These are phyloP conservation scores for Pelvicachromis taeniatus DNA, from an alignment of 2,113 vertebrate species.

Conservation along the genomic window DNA sequence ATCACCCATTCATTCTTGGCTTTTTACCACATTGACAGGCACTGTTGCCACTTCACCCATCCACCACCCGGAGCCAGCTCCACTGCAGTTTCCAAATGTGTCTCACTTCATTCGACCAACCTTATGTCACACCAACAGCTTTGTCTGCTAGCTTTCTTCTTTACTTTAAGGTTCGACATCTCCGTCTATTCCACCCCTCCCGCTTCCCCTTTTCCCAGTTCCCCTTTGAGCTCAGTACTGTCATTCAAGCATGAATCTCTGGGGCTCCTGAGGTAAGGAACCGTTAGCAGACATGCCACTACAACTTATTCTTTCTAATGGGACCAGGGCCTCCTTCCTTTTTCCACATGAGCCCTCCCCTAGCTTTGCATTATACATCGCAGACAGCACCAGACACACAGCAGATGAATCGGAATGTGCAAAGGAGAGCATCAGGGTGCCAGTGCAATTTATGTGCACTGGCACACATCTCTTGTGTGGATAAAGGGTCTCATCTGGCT, in stretches of 20 bases:
- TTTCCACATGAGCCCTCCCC: slow-evolving; percentile 32
- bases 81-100: not conserved
- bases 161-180: slow-evolving; percentile 38
- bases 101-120: slow-evolving; percentile 4
- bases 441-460: not conserved
- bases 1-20: not conserved
- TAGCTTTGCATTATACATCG: slow-evolving; percentile 59
- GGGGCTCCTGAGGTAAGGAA: slow-evolving; percentile 49
- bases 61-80: not conserved
- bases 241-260: slow-evolving; percentile 41
- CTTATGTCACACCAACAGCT: not conserved
- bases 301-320: slow-evolving; percentile 50
- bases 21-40: slow-evolving; percentile 1
- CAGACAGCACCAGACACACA: slow-evolving; percentile 7
- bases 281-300: slow-evolving; percentile 48
- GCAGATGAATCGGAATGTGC: slow-evolving; percentile 12
- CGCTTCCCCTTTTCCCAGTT: not conserved
- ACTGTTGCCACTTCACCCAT: not conserved
- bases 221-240: slow-evolving; percentile 35
- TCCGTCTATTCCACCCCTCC: not conserved
- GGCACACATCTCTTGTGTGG: not conserved
- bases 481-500: slow-evolving; percentile 1
- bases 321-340: slow-evolving; percentile 14
- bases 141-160: not conserved
- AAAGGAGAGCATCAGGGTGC: not conserved